Evolutionary conservation across 2,797 vertebrate genomes (phyloP), one percentile per base, ranked within the genome.

Genomic region (Esox masquinongy): DNA sequence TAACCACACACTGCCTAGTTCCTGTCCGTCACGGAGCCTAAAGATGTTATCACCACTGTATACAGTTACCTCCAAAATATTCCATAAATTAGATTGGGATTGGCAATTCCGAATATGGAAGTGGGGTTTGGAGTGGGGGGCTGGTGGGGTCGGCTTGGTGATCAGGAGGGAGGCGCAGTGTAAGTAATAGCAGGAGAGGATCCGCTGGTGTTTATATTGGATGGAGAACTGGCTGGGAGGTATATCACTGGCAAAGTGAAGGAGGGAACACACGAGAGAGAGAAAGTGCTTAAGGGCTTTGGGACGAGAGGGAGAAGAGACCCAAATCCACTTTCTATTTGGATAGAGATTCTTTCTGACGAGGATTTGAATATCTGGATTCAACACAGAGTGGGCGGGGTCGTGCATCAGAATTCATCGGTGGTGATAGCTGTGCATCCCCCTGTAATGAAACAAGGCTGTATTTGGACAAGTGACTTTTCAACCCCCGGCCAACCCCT

Each of bases 61-160:
- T 99, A 96, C 90, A 83, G 97, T 99, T 99, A 97, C 97, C 95
- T 91, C 90, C 90, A 94, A 97, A 95, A 97, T 96, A 96, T 96
- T 96, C 93, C 93, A 90, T 94, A 97, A 97, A 96, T 97, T 97
- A 96, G 93, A 92, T 94, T 96, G 93, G 90, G 90, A 94, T 94
- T 94, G 94, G 90, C 88, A 89, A 93, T 93, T 93, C 83, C 0
- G 88, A 91, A 89, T 90, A 88, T 77, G 90, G 91, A 92, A 85
- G 87, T 82, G 80, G 82, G 83, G 90, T 85, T 90, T 90, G 88
- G 79, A 79, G 83, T 50, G 68, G 71, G 70, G 77, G 85, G 82
- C 76, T 75, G 75, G 77, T 47, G 78, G 4, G 39, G 80, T 16
- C 71, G 66, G 79, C n/a, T 8, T 26, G 70, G 74, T 59, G 70